Base-by-base conservation (phyloP, 2,888 invertebrate genomes). In the Drosophila flavopinicola region DNA sequence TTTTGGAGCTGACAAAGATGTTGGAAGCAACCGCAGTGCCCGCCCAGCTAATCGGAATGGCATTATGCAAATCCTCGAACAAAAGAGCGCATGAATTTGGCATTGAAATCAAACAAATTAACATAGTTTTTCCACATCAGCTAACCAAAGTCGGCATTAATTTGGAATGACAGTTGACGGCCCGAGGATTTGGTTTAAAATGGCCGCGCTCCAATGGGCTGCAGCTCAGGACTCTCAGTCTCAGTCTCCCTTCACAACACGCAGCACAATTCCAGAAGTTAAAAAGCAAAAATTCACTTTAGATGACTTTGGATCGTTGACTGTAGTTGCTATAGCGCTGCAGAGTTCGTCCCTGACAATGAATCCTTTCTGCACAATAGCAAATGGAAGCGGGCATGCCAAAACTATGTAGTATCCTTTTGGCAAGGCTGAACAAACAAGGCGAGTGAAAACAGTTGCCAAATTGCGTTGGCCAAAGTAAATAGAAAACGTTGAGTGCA, bases 251-350 rank as follows among this genome's bases (percentile, higher is more conserved):
- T 49, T 24, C 29, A 1, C 1, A 6, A 32, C 17, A 38, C 49
- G 47, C 39, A 52, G 51, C 30, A 37, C 60, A 83, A 85, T 84
- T 84, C 76, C 63, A 85, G 82, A 89, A 89, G 88, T 88, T 89
- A 89, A 89, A 89, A 89, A 89, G 88, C 78, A 83, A 87, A 79
- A 85, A 88, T 83, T 88, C 78, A 84, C 87, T 89, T 88, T 88
- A 70, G 77, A 51, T 88, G 89, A 90, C 88, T 89, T 89, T 69
- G 63, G 60, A 65, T 63, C 63, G 64, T 44, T 56, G 53, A 29
- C 27, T 24, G 47, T 38, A 44, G 56, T 30, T 49, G 63, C 35
- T 45, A 51, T 57, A 59, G 47, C 58, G 59, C 41, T 59, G 45
- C 17, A n/a, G n/a, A n/a, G 38, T 24, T 11, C 17, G 53, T 57